Evolutionary conservation across 2,113 vertebrate genomes (phyloP), one percentile per base, ranked within the genome.

Genomic region (Mesembrinibis cayennensis): DNA sequence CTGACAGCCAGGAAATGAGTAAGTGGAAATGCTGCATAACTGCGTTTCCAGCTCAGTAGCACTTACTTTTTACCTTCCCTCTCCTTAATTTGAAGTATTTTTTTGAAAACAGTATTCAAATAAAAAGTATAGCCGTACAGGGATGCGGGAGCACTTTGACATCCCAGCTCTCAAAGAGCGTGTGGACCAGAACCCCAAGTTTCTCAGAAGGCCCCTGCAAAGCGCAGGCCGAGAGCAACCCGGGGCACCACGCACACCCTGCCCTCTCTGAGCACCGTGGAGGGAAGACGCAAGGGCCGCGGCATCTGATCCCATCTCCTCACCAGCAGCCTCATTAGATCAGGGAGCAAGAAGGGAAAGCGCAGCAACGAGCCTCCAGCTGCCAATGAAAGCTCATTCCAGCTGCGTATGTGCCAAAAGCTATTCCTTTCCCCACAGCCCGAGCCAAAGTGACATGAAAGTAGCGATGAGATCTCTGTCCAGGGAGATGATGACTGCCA

Each of bases 211-310:
- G 50, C 5, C 25, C 13, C 55, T 56, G 34, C 44, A 62, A 34
- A 70, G 23, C 2, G 27, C 77, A 70, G 55, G 52, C 40, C 56
- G 40, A 40, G 42, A 53, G 42, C 16, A 40, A 25, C 52, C 25
- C 30, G 11, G 47, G 53, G 34, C 53, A 65, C n/a, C 36, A 29
- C 2, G 2, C 23, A 13, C 0, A 0, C 42, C 67, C 42, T 82
- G 71, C 38, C 52, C 15, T 30, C 47, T 47, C 25, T 1, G 9
- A 92, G 63, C 27, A 49, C 20, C 2, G 0, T 2, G 12, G 15
- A 21, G 45, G 65, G 34, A 58, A 71, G 63, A n/a, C 10, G 34
- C 2, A 1, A 81, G 34, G 30, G 49, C 44, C 11, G 2, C 4
- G 29, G 67, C 45, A 49, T 32, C 69, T 52, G 50, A 74, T 23